Base-by-base conservation (phyloP, 2,113 vertebrate genomes). In the Cyprinodon brontotheroides region DNA sequence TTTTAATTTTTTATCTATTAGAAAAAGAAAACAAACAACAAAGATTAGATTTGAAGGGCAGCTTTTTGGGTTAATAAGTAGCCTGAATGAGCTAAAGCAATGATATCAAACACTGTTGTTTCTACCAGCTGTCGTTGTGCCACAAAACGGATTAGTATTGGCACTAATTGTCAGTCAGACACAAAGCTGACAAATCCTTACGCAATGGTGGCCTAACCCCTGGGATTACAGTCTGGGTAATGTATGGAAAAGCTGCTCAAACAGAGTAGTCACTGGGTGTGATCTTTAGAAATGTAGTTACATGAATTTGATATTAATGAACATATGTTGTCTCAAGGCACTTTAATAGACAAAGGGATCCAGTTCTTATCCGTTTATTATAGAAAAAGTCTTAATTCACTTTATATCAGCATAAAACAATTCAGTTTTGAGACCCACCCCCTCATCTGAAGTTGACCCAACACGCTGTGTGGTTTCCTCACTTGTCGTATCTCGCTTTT, bases 141-240 rank as follows among this genome's bases (percentile, higher is more conserved):
- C 79, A 78, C 77, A 79, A 77, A 72, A 83, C 79, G 78, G 87
- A 89, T 92, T 89, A 89, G 89, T 65, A 85, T 88, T 89, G 81
- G 70, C 74, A 59, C 74, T 86, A 87, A 89, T 90, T 87, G 86
- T 89, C 84, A 79, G 78, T 90, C 81, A 83, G 87, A 88, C 82
- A 77, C 86, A 86, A 90, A 89, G 88, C 84, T 85, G 75, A 81
- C 83, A 89, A 88, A 90, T 91, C 90, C 88, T 85, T 86, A 86
- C 77, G 86, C 88, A 91, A 91, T 84, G 82, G 78, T 82, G 84
- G 70, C 69, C 86, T 83, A 86, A 83, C 89, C 75, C 68, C 13
- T 59, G 69, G 85, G 88, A 92, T 91, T 92, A 91, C 77, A 82
- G 85, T 85, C 78, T 74, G 59, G 81, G 68, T 73, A 80, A 87